Base-by-base conservation (phyloP, 2,888 invertebrate genomes). In the Bombylius discolor region DNA sequence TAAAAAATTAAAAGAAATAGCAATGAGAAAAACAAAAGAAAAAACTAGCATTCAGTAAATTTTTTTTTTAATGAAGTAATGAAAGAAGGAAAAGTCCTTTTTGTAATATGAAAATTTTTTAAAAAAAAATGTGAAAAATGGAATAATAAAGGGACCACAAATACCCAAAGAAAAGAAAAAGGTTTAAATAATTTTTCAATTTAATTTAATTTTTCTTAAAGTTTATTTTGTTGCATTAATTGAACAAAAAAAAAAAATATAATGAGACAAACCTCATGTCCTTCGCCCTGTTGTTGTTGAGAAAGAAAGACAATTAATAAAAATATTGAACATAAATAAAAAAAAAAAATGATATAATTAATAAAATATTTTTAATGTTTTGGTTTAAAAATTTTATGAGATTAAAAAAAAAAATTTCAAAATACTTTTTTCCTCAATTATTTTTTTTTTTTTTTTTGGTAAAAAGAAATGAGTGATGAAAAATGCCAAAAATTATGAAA, bases 191-290 rank as follows among this genome's bases (percentile, higher is more conserved):
- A 33, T 36, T 36, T 36, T 9, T 36, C 9, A 36, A 8, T 36
- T 36, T 36, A 8, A 36, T 36, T 36, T 36, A 36, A 36, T 39
- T 39, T 39, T n/a, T 39, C 9, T 9, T 39, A 39, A 39, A 39
- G 7, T 9, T 8, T 8, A 11, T 42, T 11, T 11, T 42, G 8
- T 42, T 42, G 45, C 14, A 14, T 5, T 5, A 45, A 14, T 45
- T 45, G 6, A 14, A 45, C 9, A 44, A 55, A 59, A 62, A 59
- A 60, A 58, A 59, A 64, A 64, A 62, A 66, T 65, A 64, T 62
- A 68, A 68, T 66, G 64, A 72, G 78, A 80, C 80, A 73, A 80
- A 80, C 80, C 80, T 80, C 79, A 73, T 78, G 78, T 79, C 80
- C 80, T 75, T 80, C 71, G 55, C 55, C 55, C 55, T 55, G 50